These are phyloP conservation scores for Geopemphigus sp. DNA, from an alignment of 1,140 invertebrate species.

Conservation along the genomic window DNA sequence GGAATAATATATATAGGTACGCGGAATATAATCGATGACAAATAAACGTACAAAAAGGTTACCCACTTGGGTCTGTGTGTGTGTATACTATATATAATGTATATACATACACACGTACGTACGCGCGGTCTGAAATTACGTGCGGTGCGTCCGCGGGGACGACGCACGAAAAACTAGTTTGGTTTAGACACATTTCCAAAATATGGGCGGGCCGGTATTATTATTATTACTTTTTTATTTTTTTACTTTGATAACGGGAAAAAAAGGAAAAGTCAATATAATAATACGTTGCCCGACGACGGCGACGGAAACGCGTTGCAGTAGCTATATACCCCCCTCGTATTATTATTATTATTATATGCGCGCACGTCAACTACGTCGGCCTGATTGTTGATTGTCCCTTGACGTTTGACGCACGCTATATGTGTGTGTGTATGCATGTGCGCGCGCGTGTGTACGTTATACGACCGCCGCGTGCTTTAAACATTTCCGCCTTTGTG, in stretches of 20 bases:
- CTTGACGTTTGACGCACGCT: conserved; percentile 11
- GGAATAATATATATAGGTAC: too few species aligned
- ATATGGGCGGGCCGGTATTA: conserved; percentile 10
- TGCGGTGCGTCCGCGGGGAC: neutral
- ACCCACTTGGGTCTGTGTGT: neutral
- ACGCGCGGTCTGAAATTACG: conserved; percentile 11
- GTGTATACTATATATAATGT: too few species aligned
- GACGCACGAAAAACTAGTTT: conserved; percentile 22
- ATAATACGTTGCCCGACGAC: conserved; percentile 33
- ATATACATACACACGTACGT: neutral
- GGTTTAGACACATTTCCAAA: conserved; percentile 42
- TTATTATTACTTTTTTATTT: neutral
- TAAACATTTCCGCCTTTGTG: conserved; percentile 46
- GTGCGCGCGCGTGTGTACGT: too few species aligned
- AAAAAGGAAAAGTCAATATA: conserved; percentile 27
- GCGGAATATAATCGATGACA: conserved; percentile 13
- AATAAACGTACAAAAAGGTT: conserved; percentile 3
- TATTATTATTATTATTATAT: conserved; percentile 37
- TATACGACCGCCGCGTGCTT: neutral
- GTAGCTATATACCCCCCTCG: neutral
- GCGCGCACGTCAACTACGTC: neutral
- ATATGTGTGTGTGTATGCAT: too few species aligned
- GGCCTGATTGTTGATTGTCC: conserved; percentile 38
- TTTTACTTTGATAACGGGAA: conserved; percentile 33
- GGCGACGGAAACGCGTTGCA: too few species aligned